phyloP scores from a whole-genome alignment of 2,113 vertebrate genomes.

The Ophiodon elongatus region DNA sequence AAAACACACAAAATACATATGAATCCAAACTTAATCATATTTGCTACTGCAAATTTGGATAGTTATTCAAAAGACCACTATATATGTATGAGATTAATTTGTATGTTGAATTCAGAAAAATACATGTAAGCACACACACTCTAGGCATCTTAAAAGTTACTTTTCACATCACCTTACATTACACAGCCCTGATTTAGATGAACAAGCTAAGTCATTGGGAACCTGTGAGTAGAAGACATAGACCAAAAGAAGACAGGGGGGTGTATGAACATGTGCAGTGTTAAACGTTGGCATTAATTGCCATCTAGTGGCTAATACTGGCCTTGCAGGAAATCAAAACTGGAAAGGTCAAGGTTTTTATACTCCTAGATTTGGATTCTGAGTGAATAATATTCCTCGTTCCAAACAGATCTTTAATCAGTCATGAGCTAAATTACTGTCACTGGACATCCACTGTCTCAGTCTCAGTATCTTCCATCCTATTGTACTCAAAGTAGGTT shows the following conservation, averaged over 20 bases:
- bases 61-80: neutral
- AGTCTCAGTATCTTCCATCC: neutral
- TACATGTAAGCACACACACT: neutral
- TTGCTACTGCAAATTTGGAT: neutral
- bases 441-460: neutral
- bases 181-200: constrained; percentile 9
- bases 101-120: neutral
- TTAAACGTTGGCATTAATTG: constrained; percentile 62
- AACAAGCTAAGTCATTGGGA: constrained; percentile 25
- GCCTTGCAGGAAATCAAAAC: neutral
- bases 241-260: constrained; percentile 23
- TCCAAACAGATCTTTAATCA: constrained; percentile 2
- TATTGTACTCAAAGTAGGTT: neutral
- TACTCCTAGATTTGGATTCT: neutral
- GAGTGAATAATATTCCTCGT: neutral
- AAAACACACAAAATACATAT: neutral
- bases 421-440: neutral
- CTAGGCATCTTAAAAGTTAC: neutral
- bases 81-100: neutral
- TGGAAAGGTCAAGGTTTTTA: neutral
- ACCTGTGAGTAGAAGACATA: neutral
- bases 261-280: neutral
- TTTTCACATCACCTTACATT: constrained; percentile 5
- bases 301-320: constrained; percentile 77
- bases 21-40: neutral